Percentiles rank a stretch among this genome's conserved stretches.
Evolutionary conservation across 2,888 invertebrate genomes (phyloP).

Genomic region (Augiades crinisus): DNA sequence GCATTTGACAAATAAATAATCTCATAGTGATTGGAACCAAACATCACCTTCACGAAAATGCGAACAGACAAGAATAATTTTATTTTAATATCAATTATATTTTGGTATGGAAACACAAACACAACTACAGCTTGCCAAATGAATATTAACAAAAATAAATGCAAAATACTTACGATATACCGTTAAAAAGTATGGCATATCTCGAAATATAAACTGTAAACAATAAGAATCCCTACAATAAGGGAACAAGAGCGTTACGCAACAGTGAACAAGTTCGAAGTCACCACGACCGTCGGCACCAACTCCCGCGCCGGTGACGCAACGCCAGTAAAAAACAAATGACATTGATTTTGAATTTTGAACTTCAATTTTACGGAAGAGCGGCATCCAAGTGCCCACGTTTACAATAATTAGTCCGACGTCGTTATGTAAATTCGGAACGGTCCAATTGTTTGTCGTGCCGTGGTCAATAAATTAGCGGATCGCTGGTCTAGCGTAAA

Average conservation of each 20-base stretch:
- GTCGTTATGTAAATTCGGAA: constrained; percentile 2
- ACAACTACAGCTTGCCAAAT: too few relatives aligned
- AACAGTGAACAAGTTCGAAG: constrained; percentile 53
- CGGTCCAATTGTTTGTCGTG: constrained; percentile 12
- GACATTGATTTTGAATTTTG: constrained; percentile 60
- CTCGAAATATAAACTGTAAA: too few relatives aligned
- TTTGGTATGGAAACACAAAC: too few relatives aligned
- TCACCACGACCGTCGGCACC: constrained; percentile 44
- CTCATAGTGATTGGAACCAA: too few relatives aligned
- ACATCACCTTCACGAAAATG: too few relatives aligned
- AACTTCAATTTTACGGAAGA: constrained; percentile 42
- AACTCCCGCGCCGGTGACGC: constrained; percentile 56
- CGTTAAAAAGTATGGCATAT: too few relatives aligned
- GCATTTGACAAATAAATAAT: too few relatives aligned
- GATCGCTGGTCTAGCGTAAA: background rate
- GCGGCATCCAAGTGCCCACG: constrained; percentile 3
- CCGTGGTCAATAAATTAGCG: constrained; percentile 3
- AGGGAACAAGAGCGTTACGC: constrained; percentile 51
- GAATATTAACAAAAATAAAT: too few relatives aligned
- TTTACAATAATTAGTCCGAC: constrained; percentile 11
- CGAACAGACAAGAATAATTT: too few relatives aligned
- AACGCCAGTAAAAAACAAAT: constrained; percentile 46
- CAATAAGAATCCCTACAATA: too few relatives aligned
- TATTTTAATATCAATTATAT: too few relatives aligned
- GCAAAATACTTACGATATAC: too few relatives aligned